Evolutionary conservation across 2,113 vertebrate genomes (phyloP).

Genomic region (Apistogramma diplotaenia): DNA sequence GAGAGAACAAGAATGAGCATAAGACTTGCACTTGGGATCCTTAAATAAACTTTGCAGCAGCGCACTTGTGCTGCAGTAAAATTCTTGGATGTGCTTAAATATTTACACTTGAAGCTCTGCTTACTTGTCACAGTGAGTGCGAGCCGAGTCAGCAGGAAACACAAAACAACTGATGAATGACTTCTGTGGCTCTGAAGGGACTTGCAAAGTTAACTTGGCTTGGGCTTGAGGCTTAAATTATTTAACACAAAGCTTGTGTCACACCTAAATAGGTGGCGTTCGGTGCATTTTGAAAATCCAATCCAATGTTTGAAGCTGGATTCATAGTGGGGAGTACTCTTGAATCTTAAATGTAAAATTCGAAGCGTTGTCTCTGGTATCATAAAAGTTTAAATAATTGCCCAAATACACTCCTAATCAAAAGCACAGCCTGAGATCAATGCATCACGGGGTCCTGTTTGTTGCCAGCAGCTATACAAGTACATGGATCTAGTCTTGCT

Average conservation of each 20-base stretch:
- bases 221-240: background rate
- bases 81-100: background rate
- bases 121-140: background rate
- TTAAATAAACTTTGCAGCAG: background rate
- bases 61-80: background rate
- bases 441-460: background rate
- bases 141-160: background rate
- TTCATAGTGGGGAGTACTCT: background rate
- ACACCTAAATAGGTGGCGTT: background rate
- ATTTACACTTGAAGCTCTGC: background rate
- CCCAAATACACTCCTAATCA: background rate
- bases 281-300: background rate
- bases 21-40: background rate
- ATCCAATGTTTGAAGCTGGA: background rate
- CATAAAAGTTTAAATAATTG: background rate
- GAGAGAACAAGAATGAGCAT: background rate
- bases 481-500: background rate
- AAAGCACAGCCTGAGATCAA: background rate
- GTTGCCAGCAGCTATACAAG: background rate
- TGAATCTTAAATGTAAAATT: no score
- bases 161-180: background rate
- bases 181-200: background rate
- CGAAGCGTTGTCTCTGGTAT: no score
- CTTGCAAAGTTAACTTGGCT: background rate
- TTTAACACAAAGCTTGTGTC: background rate